Percentiles rank a stretch among this genome's conserved stretches.
Conservation (phyloP, 37 sponge, comb jelly and placozoan species). For the Halichondria panicea region DNA sequence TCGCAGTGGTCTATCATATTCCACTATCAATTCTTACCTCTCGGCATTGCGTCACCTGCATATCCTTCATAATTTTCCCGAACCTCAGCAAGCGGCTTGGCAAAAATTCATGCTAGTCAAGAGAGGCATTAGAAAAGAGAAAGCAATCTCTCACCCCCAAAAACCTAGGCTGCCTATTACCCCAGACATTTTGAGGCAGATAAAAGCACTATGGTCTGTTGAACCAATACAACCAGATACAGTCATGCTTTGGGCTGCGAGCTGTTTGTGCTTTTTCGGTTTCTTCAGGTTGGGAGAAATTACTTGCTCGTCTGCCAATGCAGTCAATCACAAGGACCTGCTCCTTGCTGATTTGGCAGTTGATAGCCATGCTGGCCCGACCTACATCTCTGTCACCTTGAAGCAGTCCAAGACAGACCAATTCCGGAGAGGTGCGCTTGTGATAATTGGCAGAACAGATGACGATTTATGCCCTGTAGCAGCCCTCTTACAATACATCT, state of each 20-base stretch:
- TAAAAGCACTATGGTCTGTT: too few species aligned
- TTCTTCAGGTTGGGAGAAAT: slow-evolving; percentile 43
- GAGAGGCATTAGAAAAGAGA: slow-evolving; percentile 27
- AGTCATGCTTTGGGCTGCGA: slow-evolving; percentile 40
- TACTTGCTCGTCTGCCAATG: neutral
- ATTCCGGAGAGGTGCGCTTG: slow-evolving; percentile 29
- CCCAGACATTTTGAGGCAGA: too few species aligned
- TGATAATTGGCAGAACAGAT: slow-evolving; percentile 19
- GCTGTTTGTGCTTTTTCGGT: slow-evolving; percentile 16
- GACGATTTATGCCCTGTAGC: slow-evolving; percentile 36
- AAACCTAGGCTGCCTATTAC: too few species aligned
- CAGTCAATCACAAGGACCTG: slow-evolving; percentile 4
- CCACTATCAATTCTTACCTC: slow-evolving; percentile 60
- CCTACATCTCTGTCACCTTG: slow-evolving; percentile 3
- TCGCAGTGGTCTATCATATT: slow-evolving; percentile 6
- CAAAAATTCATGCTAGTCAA: slow-evolving; percentile 41
- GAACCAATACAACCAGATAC: too few species aligned
- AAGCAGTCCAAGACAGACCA: slow-evolving; percentile 45
- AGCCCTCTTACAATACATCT: slow-evolving; percentile 14
- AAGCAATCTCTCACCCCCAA: too few species aligned
- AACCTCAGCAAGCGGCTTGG: slow-evolving; percentile 30
- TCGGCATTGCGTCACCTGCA: slow-evolving; percentile 51
- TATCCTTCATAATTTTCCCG: slow-evolving; percentile 27
- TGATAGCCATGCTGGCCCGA: neutral
- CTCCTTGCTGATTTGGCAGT: slow-evolving; percentile 9